Evolutionary conservation across 2,888 invertebrate species (phyloP).

Genomic region (Agrilus mali): DNA sequence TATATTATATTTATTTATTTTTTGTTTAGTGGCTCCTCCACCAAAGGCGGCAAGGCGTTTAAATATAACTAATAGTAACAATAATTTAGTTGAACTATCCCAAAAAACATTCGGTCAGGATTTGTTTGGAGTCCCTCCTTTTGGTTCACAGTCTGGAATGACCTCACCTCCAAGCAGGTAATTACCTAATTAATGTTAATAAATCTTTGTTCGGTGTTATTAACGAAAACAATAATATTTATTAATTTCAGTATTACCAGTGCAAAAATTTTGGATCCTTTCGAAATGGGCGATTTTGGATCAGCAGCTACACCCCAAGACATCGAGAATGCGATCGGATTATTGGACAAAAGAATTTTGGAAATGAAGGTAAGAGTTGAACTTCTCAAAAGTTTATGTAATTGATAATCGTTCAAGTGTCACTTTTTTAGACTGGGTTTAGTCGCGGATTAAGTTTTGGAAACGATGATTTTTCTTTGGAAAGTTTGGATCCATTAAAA

Average conservation of each 20-base stretch:
- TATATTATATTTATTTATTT: constrained; percentile 1
- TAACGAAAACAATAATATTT: background rate
- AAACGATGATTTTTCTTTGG: constrained; percentile 88
- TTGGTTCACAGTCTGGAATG: constrained; percentile 26
- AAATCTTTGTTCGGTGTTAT: background rate
- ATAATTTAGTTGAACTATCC: constrained; percentile 24
- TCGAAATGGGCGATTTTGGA: constrained; percentile 69
- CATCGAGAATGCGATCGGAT: constrained; percentile 62
- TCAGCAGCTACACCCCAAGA: constrained; percentile 42
- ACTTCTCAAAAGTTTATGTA: constrained; percentile 1
- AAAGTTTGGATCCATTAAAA: constrained; percentile 86
- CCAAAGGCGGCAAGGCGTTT: constrained; percentile 56
- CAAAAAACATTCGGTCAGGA: constrained; percentile 46
- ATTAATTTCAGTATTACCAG: constrained; percentile 23
- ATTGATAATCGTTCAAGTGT: background rate
- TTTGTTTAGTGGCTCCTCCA: constrained; percentile 72
- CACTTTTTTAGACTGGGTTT: constrained; percentile 66
- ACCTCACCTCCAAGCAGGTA: constrained; percentile 21
- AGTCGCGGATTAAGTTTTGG: constrained; percentile 78
- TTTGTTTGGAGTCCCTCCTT: constrained; percentile 66
- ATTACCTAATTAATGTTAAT: no score
- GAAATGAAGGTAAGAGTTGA: constrained; percentile 68
- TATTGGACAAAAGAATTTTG: constrained; percentile 66
- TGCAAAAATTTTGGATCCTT: constrained; percentile 54
- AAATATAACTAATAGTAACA: constrained; percentile 22